These are phyloP conservation scores for Philotrypesis tridentata DNA, from an alignment of 1,140 invertebrate species.

Conservation along the genomic window DNA sequence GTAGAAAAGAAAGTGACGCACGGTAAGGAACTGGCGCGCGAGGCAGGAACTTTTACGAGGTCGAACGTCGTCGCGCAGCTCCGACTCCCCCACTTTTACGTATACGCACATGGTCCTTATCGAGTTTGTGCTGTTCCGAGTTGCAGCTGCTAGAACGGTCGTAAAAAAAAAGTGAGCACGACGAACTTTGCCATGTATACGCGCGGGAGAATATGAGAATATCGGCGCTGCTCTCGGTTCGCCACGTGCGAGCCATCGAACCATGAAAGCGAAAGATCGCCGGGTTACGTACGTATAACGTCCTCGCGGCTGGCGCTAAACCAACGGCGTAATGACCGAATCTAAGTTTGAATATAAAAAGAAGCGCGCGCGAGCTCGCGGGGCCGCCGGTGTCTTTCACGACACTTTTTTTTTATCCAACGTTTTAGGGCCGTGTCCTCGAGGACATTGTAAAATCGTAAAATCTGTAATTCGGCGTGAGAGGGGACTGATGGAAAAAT, in stretches of 20 bases:
- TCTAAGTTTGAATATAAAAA: constrained; percentile 15
- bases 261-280: background rate
- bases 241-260: background rate
- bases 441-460: constrained; percentile 7
- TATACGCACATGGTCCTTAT: constrained; percentile 37
- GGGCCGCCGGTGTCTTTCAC: background rate
- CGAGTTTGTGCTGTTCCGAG: constrained; percentile 37
- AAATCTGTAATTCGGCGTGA: background rate
- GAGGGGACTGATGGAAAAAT: background rate
- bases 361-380: background rate
- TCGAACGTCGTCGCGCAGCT: background rate
- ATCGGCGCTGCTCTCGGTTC: background rate
- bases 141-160: constrained; percentile 21
- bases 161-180: constrained; percentile 19
- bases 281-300: background rate
- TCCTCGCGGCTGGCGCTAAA: background rate
- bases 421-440: background rate
- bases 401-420: background rate
- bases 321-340: background rate
- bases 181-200: background rate
- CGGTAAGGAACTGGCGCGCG: background rate
- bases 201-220: background rate
- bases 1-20: background rate
- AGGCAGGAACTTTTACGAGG: constrained; percentile 23
- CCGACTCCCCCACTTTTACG: background rate